Evolutionary conservation across 2,113 vertebrate species (phyloP), one percentile per base, ranked within the genome.

Genomic region (Perca fluviatilis): DNA sequence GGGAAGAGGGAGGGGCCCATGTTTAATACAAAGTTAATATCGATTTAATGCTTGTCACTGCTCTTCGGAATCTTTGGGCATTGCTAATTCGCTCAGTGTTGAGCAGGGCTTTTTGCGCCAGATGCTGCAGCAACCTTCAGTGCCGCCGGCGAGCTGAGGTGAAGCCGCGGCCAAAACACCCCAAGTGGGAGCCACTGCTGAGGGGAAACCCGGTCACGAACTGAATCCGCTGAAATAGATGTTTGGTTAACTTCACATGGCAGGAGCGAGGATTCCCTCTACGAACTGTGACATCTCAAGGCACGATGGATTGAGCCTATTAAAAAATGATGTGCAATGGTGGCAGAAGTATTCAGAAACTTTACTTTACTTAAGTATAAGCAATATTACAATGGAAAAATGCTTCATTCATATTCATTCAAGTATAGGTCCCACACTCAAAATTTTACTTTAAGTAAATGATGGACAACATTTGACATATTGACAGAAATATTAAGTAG

Each of bases 1-100:
- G 86, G 76, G 87, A 87, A 81, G 84, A 85, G 80, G 92, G 92
- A 88, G 91, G 92, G 91, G 87, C 87, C 87, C 92, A 93, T 95
- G 95, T 96, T 95, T 95, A 96, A 96, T 94, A 95, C 93, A 93
- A 93, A 95, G 95, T 96, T 96, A 96, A 96, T 96, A 95, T 96
- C 94, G 80, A 96, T 96, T 95, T 96, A 96, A 96, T 96, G 94
- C 95, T 95, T 95, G 95, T 96, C 95, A 95, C 88, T 60, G 82
- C 89, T 91, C 88, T 79, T 92, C 85, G 92, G 91, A 93, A 87
- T 94, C 89, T 85, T 74, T 83, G 73, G 84, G 88, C 88, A 89
- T 89, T 23, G 89, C 93, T 95, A 95, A 95, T 95, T 94, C 90
- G 49, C 91, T 93, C 77, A 91, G 89, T 75, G 88, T 86, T 68